These are phyloP conservation scores for Malurus elegans DNA, from an alignment of 2,113 vertebrate species.

Conservation along the genomic window DNA sequence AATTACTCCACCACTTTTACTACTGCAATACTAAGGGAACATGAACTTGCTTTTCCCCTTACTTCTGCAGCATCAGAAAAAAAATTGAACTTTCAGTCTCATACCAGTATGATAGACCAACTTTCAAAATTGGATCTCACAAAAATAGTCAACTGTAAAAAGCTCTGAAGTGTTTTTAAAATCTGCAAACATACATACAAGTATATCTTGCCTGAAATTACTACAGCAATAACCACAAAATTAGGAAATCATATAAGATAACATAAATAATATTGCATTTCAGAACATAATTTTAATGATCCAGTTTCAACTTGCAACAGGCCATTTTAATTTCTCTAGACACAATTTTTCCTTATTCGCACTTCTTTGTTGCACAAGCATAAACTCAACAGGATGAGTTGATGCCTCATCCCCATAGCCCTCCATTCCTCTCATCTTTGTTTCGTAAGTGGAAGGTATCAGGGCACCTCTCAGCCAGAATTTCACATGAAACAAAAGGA, in stretches of 20 bases:
- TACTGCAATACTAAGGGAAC: background rate
- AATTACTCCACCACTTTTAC: background rate
- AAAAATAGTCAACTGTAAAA: background rate
- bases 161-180: background rate
- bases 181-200: background rate
- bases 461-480: background rate
- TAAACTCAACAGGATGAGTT: background rate
- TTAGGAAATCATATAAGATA: background rate
- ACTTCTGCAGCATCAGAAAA: background rate
- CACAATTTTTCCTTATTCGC: background rate
- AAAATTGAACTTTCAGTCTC: background rate
- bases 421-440: background rate
- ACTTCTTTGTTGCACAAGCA: background rate
- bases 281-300: background rate
- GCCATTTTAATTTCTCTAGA: background rate
- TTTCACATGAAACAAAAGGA: background rate
- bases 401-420: background rate
- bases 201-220: background rate
- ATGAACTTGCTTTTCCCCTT: background rate
- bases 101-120: background rate
- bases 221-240: background rate
- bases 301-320: background rate
- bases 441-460: background rate
- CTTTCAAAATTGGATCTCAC: background rate
- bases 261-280: background rate